These are phyloP conservation scores for Drosophila cracens DNA, from an alignment of 2,888 invertebrate genomes.

Conservation along the genomic window DNA sequence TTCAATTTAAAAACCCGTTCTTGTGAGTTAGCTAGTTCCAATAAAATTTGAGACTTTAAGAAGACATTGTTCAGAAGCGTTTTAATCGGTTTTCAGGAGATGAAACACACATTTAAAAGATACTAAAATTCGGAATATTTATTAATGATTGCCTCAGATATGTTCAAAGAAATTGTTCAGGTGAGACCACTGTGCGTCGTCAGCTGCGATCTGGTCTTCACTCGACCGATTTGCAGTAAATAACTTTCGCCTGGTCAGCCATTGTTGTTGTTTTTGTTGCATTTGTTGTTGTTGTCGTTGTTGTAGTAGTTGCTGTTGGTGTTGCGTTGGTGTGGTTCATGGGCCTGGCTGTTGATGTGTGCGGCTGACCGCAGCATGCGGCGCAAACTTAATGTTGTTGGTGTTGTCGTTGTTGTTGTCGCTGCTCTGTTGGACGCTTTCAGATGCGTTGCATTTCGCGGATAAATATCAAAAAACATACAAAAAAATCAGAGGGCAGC, in stretches of 20 bases:
- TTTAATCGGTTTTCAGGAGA: neutral
- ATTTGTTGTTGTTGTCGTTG: slow-evolving; percentile 21
- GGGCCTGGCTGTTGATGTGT: slow-evolving; percentile 72
- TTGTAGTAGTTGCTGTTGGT: slow-evolving; percentile 20
- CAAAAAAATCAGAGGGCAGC: slow-evolving; percentile 33
- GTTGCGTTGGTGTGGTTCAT: slow-evolving; percentile 32
- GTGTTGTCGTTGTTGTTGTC: slow-evolving; percentile 10
- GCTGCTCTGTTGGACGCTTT: slow-evolving; percentile 29
- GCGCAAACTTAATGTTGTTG: slow-evolving; percentile 45
- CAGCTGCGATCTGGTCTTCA: slow-evolving; percentile 60
- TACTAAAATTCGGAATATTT: neutral
- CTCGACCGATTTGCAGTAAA: slow-evolving; percentile 74
- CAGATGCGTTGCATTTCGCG: slow-evolving; percentile 47
- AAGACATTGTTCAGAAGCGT: neutral
- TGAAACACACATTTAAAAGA: neutral
- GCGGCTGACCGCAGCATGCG: slow-evolving; percentile 76
- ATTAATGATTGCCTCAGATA: neutral
- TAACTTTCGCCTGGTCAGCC: slow-evolving; percentile 70
- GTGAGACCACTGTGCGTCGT: slow-evolving; percentile 4
- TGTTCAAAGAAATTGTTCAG: neutral
- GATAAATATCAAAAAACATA: slow-evolving; percentile 47
- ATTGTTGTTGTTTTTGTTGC: slow-evolving; percentile 36
- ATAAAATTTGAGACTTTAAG: neutral
- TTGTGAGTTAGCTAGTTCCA: neutral
- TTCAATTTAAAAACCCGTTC: neutral